These are phyloP conservation scores for Phoenicopterus ruber DNA, from an alignment of 2,113 vertebrate genomes.

Conservation along the genomic window DNA sequence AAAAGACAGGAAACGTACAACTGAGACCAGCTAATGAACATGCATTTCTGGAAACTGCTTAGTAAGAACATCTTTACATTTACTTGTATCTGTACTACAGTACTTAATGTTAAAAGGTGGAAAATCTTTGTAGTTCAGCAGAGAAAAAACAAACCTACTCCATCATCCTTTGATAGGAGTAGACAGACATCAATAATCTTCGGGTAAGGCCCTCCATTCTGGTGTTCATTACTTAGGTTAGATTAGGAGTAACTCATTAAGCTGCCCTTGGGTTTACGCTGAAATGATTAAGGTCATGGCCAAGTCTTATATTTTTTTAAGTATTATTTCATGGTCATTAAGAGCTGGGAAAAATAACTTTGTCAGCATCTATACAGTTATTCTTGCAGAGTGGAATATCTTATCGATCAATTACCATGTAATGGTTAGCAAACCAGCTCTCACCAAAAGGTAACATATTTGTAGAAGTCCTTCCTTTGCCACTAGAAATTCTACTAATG, in stretches of 20 bases:
- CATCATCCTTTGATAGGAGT: not conserved
- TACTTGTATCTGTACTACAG: not conserved
- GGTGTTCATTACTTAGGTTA: not conserved
- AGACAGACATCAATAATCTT: not conserved
- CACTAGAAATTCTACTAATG: not conserved
- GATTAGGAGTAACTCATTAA: not conserved
- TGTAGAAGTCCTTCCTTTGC: not conserved
- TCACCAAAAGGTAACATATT: not conserved
- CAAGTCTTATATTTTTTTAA: not conserved
- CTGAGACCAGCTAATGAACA: not conserved
- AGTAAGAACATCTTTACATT: not conserved
- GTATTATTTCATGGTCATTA: not conserved
- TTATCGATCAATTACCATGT: not conserved
- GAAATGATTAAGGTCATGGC: not conserved
- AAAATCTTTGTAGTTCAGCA: not conserved
- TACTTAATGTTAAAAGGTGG: not conserved
- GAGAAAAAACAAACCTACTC: not conserved
- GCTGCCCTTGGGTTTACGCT: not conserved
- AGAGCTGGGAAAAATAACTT: not conserved
- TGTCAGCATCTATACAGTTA: not conserved
- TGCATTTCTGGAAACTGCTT: not conserved
- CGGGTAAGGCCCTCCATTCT: not conserved
- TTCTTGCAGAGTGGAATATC: slow-evolving; percentile 38
- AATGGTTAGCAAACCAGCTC: not conserved
- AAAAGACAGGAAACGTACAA: not conserved